Evolutionary conservation across 2,113 vertebrate genomes (phyloP), one percentile per base, ranked within the genome.

Genomic region (Forbesichthys papilliferus): DNA sequence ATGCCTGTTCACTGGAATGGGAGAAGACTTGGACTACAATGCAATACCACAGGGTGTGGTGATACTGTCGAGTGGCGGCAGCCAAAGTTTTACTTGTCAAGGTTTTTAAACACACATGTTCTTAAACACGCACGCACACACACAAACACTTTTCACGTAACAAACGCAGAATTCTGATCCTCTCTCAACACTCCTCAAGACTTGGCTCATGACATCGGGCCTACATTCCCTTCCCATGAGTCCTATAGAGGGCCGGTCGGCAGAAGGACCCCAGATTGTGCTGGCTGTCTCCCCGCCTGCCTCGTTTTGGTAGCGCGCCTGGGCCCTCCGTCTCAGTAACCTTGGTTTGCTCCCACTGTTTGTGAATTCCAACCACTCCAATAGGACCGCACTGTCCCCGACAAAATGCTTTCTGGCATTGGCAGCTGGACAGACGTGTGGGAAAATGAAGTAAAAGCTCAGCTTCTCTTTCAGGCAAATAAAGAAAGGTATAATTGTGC

Each of bases 251-350:
- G 84, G 84, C 80, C 56, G 77, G 82, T 87, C 73, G 77, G 82
- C 88, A 88, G 86, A 84, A 88, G 90, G 88, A 90, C 88, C 90
- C 88, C 84, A 88, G 88, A 88, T 86, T 88, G 81, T 47, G 82
- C 80, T 82, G 87, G 81, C 87, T 69, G 64, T 48, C 61, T 69
- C 14, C 57, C 75, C 61, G 85, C 84, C 85, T 82, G 78, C 47
- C 73, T 86, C 65, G 42, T 84, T 86, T 48, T 89, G 81, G 81
- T 76, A 84, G 73, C 61, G 80, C 87, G 83, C 85, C 86, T 90
- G 80, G 67, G 59, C 79, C 81, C 75, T 81, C 55, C 67, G 75
- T 84, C 79, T 85, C 80, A 7, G 82, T 89, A 89, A 90, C 87
- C 87, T 90, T 86, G 86, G 79, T 87, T 85, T 83, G 80, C 86